phyloP scores from a whole-genome alignment of 2,888 invertebrate genomes.

The Antheraea assamensis region DNA sequence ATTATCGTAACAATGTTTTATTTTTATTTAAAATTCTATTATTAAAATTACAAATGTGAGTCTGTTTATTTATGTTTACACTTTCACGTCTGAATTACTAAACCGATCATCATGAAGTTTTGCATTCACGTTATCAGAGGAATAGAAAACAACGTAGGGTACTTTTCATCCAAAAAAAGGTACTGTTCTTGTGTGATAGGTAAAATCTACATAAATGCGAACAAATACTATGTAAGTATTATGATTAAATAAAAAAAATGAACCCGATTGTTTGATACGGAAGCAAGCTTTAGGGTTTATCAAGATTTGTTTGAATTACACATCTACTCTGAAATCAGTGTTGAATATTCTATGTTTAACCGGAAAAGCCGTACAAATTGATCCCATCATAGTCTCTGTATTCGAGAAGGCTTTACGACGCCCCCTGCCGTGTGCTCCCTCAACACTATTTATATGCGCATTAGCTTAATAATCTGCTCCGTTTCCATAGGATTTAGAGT shows the following conservation, averaged over 20 bases:
- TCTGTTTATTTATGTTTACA: no score
- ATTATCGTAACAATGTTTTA: no score
- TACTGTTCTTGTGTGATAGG: no score
- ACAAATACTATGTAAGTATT: no score
- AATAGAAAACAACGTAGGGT: no score
- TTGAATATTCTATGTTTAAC: conserved; percentile 13
- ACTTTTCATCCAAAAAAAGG: no score
- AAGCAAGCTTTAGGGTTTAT: neutral
- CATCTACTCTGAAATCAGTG: neutral
- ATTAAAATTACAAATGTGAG: no score
- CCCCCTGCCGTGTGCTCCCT: conserved; percentile 48
- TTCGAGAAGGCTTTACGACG: conserved; percentile 42
- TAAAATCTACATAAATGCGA: no score
- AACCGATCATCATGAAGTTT: no score
- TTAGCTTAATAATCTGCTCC: conserved; percentile 55
- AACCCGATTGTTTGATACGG: neutral
- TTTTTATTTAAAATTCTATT: no score
- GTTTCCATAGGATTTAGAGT: conserved; percentile 41
- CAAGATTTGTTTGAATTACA: neutral
- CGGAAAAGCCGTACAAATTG: conserved; percentile 69
- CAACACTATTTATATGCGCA: conserved; percentile 63
- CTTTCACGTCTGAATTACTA: no score
- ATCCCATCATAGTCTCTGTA: conserved; percentile 54
- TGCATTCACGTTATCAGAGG: no score
- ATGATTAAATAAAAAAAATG: neutral